Percentiles rank a stretch among this genome's conserved stretches.
Evolutionary conservation across 2,797 vertebrate species (phyloP).

Genomic region (Dryobates pubescens): DNA sequence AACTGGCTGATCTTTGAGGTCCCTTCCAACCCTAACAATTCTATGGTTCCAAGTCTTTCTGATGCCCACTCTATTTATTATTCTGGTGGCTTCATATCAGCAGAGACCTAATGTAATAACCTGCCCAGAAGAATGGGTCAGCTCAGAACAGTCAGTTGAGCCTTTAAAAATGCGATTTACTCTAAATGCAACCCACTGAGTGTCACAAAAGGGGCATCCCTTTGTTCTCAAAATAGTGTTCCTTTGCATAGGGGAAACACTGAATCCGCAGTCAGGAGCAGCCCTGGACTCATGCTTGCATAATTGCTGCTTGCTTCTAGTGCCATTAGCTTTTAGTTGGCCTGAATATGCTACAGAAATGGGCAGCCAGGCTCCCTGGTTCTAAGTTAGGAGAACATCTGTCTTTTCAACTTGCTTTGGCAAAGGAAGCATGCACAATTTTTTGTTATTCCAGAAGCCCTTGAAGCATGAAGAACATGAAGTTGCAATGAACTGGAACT

Average conservation of each 20-base stretch:
- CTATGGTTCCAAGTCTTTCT: no score
- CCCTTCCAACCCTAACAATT: no score
- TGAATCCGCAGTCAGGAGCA: background rate
- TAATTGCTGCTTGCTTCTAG: background rate
- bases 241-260: background rate
- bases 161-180: background rate
- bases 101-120: no score
- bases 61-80: no score
- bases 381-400: slow-evolving; percentile 57
- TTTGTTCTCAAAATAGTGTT: background rate
- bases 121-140: no score
- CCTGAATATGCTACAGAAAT: background rate
- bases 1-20: no score
- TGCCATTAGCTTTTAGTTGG: slow-evolving; percentile 6
- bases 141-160: no score
- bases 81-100: no score
- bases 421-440: slow-evolving; percentile 30
- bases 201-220: background rate
- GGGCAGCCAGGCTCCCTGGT: slow-evolving; percentile 20
- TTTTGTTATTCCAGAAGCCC: slow-evolving; percentile 59
- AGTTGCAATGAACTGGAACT: slow-evolving; percentile 48
- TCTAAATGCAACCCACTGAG: background rate
- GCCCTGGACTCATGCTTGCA: background rate
- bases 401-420: slow-evolving; percentile 46
- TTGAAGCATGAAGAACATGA: slow-evolving; percentile 65